phyloP scores from a whole-genome alignment of 2,888 invertebrate species.

The Venusia cambrica region DNA sequence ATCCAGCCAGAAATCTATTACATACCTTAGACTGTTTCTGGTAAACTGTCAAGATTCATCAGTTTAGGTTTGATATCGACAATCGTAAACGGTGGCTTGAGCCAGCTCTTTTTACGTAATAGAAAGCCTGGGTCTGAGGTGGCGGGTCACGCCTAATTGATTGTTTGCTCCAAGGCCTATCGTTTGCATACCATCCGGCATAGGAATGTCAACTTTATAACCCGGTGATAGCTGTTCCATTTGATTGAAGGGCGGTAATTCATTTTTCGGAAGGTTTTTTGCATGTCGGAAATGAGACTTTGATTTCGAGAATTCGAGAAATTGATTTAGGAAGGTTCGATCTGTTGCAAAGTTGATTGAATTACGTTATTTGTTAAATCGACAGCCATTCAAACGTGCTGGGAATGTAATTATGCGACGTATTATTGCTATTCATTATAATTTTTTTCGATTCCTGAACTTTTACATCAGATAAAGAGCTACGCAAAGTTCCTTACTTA shows the following conservation, averaged over 20 bases:
- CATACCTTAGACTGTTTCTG: too few species aligned
- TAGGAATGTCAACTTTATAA: slow-evolving; percentile 10
- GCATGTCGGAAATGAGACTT: slow-evolving; percentile 16
- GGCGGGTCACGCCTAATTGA: slow-evolving; percentile 23
- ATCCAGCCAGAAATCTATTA: too few species aligned
- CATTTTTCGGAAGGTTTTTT: slow-evolving; percentile 6
- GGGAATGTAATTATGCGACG: too few species aligned
- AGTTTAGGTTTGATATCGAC: too few species aligned
- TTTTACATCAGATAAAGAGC: too few species aligned
- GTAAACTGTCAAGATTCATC: too few species aligned
- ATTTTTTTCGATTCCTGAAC: too few species aligned
- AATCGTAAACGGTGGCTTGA: too few species aligned
- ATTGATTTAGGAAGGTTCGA: slow-evolving; percentile 8
- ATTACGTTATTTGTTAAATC: slow-evolving; percentile 11
- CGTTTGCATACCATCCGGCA: slow-evolving; percentile 16
- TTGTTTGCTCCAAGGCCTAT: slow-evolving; percentile 20
- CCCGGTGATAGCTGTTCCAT: not conserved
- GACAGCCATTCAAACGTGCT: too few species aligned
- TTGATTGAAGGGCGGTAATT: not conserved
- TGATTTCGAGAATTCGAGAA: slow-evolving; percentile 10
- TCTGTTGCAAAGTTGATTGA: slow-evolving; percentile 14
- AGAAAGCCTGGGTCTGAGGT: slow-evolving; percentile 11
- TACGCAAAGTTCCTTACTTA: too few species aligned
- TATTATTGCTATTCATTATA: too few species aligned
- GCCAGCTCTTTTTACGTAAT: too few species aligned